A percentile compares a stretch with the other conserved stretches of the same genome.
These are phyloP conservation scores for Argentina silus DNA, from an alignment of 2,797 vertebrate species.

Conservation along the genomic window DNA sequence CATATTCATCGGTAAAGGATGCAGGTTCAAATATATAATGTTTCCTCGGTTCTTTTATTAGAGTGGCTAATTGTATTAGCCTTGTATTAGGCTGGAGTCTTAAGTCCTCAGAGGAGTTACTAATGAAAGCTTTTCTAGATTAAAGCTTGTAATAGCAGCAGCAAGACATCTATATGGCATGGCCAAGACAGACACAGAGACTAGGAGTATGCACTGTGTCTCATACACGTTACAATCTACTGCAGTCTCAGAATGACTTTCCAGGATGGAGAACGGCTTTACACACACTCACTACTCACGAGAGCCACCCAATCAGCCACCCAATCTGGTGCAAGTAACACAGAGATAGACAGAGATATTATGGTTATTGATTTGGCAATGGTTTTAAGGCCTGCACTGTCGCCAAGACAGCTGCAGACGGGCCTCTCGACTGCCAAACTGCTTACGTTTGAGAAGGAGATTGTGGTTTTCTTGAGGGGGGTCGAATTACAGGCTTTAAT, in stretches of 20 bases:
- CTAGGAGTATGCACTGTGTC: neutral
- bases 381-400: neutral
- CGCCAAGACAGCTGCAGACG: neutral
- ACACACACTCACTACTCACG: neutral
- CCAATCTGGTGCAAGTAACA: neutral
- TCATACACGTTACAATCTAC: neutral
- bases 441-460: too few relatives aligned
- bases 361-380: neutral
- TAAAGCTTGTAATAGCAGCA: neutral
- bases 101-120: too few relatives aligned
- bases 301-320: neutral
- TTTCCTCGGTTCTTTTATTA: too few relatives aligned
- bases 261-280: neutral
- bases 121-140: too few relatives aligned
- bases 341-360: neutral
- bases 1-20: conserved; percentile 27
- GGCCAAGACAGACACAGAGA: neutral
- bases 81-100: too few relatives aligned
- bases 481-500: neutral
- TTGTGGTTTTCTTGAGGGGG: too few relatives aligned
- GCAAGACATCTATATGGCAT: neutral
- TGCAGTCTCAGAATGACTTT: neutral
- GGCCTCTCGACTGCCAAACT: neutral
- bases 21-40: neutral
- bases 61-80: too few relatives aligned